Percentiles rank a stretch among this genome's conserved stretches.
These are phyloP conservation scores for Meandrusa payeni DNA, from an alignment of 2,888 invertebrate species.

Conservation along the genomic window DNA sequence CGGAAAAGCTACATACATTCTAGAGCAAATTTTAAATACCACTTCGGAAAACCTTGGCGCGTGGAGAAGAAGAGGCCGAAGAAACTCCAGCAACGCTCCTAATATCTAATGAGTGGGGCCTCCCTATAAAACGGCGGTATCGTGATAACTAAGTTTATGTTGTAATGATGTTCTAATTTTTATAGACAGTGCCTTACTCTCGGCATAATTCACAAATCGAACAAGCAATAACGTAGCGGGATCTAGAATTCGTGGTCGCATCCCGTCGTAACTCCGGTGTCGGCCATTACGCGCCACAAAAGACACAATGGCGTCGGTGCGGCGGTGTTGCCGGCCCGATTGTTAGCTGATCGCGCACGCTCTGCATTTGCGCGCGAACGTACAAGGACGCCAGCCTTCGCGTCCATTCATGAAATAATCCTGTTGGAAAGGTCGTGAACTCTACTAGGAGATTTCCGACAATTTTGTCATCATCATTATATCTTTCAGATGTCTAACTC, in stretches of 20 bases:
- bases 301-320: slow-evolving; percentile 29
- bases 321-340: slow-evolving; percentile 29
- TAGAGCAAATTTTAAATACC: no score
- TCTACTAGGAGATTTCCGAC: not conserved
- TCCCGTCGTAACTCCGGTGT: slow-evolving; percentile 17
- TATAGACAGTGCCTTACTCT: no score
- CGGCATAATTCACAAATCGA: not conserved
- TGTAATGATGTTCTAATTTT: no score
- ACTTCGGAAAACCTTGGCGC: no score
- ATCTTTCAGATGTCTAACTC: no score
- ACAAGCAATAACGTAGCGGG: slow-evolving; percentile 3
- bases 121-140: no score
- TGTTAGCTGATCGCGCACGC: slow-evolving; percentile 24
- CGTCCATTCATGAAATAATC: slow-evolving; percentile 13
- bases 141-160: no score
- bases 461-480: not conserved
- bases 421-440: slow-evolving; percentile 10
- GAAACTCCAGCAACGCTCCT: no score
- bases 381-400: slow-evolving; percentile 11
- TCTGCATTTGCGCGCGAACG: not conserved
- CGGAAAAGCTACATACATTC: no score
- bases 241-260: slow-evolving; percentile 16
- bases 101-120: no score
- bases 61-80: no score
- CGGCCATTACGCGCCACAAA: slow-evolving; percentile 24